Base-by-base conservation (phyloP, 2,113 vertebrate species). In the Athene cunicularia region DNA sequence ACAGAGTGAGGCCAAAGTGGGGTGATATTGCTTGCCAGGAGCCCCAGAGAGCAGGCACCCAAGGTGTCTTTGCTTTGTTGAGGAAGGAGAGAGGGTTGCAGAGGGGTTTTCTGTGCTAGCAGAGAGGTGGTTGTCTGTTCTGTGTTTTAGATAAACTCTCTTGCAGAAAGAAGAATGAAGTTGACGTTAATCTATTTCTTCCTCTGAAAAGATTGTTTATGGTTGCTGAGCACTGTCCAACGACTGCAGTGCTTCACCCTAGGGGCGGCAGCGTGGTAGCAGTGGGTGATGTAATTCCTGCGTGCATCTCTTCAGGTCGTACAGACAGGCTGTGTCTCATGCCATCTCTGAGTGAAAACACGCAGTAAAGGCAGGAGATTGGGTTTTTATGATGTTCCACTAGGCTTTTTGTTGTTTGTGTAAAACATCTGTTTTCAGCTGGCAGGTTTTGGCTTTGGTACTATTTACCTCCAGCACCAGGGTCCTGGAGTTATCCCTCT, bases 271-370 rank as follows among this genome's bases (percentile, higher is more conserved):
- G 91, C 3, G 0, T 68, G 82, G 77, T 85, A 22, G 64, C 12
- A 64, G 60, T 85, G 80, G 83, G 89, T 93, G 94, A 91, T 91
- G 94, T 95, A 93, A 94, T 92, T 93, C 59, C 71, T 55, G 53
- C 2, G 6, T 87, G 71, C 81, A 70, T 86, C 91, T 88, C 50
- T 71, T 70, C 63, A 35, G 81, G 79, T 94, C 9, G 4, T 64
- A 75, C 35, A 77, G 39, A 12, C 52, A 50, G 30, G 6, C 62
- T 79, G 47, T 90, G 80, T n/a, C 75, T 79, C 12, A 58, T 72
- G 66, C 37, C 56, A 35, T 59, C 64, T 56, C 53, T 21, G 52
- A 91, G 45, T 50, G 39, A 73, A 82, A 87, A 23, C 5, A 2
- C 0, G 0, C 53, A 37, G 9, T 55, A 43, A 70, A 82, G 79